These are phyloP conservation scores for Mnemiopsis leidyi DNA, from an alignment of 37 sponge, comb jelly and placozoan species.

Conservation along the genomic window DNA sequence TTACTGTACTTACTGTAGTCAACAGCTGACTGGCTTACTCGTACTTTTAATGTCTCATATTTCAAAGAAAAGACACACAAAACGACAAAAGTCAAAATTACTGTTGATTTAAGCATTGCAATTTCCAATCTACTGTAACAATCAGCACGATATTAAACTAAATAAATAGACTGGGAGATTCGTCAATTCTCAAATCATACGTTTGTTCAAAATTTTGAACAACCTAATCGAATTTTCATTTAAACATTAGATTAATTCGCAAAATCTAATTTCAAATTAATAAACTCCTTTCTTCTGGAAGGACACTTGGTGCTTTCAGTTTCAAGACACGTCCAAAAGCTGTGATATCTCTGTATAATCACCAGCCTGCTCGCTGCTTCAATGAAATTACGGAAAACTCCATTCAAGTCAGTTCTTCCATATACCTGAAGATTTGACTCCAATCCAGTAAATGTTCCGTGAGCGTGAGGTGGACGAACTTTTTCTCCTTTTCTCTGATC, in stretches of 20 bases:
- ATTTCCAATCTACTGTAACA: too few relatives aligned
- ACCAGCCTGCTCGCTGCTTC: too few relatives aligned
- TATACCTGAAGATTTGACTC: too few relatives aligned
- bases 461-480: too few relatives aligned
- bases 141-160: too few relatives aligned
- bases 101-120: background rate
- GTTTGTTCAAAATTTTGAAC: background rate
- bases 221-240: background rate
- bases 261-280: background rate
- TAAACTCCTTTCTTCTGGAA: background rate
- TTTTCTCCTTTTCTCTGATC: too few relatives aligned
- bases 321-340: too few relatives aligned
- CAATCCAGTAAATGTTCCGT: too few relatives aligned
- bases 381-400: too few relatives aligned
- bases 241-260: background rate
- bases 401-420: too few relatives aligned
- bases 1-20: slow-evolving; percentile 44
- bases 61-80: background rate
- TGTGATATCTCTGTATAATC: too few relatives aligned
- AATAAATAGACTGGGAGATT: background rate
- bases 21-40: background rate
- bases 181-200: background rate
- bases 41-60: background rate
- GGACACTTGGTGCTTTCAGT: background rate
- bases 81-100: background rate